These are phyloP conservation scores for Drosophila rellima DNA, from an alignment of 2,888 invertebrate genomes.

Conservation along the genomic window DNA sequence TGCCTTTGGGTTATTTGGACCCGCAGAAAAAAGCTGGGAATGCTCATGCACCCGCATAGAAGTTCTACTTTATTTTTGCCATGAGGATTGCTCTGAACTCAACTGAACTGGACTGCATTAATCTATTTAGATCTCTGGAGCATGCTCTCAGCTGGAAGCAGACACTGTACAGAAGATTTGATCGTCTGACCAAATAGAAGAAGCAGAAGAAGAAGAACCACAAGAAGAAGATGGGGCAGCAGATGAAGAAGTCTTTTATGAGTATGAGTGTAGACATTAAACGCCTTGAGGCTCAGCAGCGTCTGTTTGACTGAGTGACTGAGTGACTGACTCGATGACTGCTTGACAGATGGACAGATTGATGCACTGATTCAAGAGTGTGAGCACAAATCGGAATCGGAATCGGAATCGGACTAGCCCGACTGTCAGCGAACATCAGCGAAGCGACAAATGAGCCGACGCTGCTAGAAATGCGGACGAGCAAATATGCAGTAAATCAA, in stretches of 20 bases:
- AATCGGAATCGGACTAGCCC: slow-evolving; percentile 31
- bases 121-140: slow-evolving; percentile 30
- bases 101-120: slow-evolving; percentile 18
- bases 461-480: slow-evolving; percentile 57
- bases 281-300: slow-evolving; percentile 11
- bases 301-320: slow-evolving; percentile 10
- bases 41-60: slow-evolving; percentile 49
- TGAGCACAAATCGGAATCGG: slow-evolving; percentile 49
- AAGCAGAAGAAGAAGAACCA: not conserved
- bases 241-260: slow-evolving; percentile 13
- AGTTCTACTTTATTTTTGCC: not conserved
- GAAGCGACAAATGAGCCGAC: slow-evolving; percentile 77
- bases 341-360: slow-evolving; percentile 56
- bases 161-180: slow-evolving; percentile 4
- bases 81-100: slow-evolving; percentile 13
- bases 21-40: slow-evolving; percentile 42
- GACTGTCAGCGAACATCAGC: slow-evolving; percentile 66
- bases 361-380: slow-evolving; percentile 67
- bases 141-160: slow-evolving; percentile 20
- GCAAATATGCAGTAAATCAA: slow-evolving; percentile 61
- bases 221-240: not conserved
- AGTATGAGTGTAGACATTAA: slow-evolving; percentile 23
- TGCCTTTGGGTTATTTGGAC: slow-evolving; percentile 18
- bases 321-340: not conserved
- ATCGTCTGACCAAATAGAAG: not conserved